These are phyloP conservation scores for Ophthalmolycus amberensis DNA, from an alignment of 2,113 vertebrate species.

Conservation along the genomic window DNA sequence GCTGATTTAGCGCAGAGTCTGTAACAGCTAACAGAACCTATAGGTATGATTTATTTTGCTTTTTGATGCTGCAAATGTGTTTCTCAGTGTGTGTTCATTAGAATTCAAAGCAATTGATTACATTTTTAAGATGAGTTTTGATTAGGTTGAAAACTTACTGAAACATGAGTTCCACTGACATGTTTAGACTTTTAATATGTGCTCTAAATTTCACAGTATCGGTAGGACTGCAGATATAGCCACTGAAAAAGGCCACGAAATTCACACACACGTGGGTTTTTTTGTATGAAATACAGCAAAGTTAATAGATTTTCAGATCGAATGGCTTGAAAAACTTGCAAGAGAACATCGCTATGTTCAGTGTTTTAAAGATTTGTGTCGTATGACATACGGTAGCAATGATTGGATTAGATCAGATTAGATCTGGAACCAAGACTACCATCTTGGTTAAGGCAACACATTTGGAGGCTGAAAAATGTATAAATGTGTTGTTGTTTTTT, in stretches of 20 bases:
- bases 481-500: neutral
- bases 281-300: neutral
- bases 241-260: too few species aligned
- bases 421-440: neutral
- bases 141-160: neutral
- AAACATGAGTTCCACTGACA: neutral
- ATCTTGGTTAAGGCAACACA: neutral
- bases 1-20: conserved; percentile 19
- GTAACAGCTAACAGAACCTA: neutral
- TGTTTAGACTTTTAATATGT: neutral
- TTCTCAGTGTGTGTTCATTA: neutral
- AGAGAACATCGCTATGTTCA: neutral
- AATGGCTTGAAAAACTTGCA: neutral
- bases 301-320: neutral
- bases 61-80: conserved; percentile 2
- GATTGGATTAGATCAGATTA: neutral
- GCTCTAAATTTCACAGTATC: neutral
- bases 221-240: neutral
- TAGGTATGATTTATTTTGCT: neutral
- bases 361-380: neutral
- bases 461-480: neutral
- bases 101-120: neutral
- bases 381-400: neutral
- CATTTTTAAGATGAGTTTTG: neutral
- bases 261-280: too few species aligned